Conservation (phyloP, 2,797 vertebrate genomes). For the Pseudochirops cupreus region DNA sequence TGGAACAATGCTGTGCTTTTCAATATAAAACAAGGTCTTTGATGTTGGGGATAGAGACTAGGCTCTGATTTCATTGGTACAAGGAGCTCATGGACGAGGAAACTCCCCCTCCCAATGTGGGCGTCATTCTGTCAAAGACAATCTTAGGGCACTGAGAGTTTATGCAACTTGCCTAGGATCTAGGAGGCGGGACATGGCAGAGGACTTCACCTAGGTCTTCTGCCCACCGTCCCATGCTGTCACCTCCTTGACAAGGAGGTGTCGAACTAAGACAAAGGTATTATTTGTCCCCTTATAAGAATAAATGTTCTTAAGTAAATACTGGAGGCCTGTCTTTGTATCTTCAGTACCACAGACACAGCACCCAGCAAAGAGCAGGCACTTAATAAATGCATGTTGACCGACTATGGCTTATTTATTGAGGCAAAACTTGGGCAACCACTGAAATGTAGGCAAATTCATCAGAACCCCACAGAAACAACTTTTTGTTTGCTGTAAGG, state of each 20-base stretch:
- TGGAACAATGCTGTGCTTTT: background rate
- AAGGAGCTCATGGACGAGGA: background rate
- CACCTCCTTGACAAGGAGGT: background rate
- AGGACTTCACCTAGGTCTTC: background rate
- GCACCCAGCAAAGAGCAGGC: background rate
- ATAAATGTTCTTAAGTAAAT: slow-evolving; percentile 52
- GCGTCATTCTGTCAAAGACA: background rate
- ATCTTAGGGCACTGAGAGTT: background rate
- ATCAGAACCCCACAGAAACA: background rate
- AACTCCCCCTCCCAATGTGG: background rate
- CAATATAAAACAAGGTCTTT: background rate
- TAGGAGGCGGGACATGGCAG: background rate
- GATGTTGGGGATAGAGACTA: background rate
- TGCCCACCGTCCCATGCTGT: background rate
- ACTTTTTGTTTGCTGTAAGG: slow-evolving; percentile 16
- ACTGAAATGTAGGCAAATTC: background rate
- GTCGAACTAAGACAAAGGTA: slow-evolving; percentile 52
- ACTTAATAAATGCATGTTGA: background rate
- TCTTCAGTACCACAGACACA: background rate
- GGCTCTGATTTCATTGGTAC: background rate
- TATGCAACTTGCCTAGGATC: background rate
- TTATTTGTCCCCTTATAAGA: slow-evolving; percentile 49
- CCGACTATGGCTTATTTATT: slow-evolving; percentile 1
- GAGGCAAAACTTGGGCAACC: slow-evolving; percentile 34
- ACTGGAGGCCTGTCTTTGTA: background rate